Conservation (phyloP, 2,797 vertebrate genomes). For the Rousettus madagascariensis region DNA sequence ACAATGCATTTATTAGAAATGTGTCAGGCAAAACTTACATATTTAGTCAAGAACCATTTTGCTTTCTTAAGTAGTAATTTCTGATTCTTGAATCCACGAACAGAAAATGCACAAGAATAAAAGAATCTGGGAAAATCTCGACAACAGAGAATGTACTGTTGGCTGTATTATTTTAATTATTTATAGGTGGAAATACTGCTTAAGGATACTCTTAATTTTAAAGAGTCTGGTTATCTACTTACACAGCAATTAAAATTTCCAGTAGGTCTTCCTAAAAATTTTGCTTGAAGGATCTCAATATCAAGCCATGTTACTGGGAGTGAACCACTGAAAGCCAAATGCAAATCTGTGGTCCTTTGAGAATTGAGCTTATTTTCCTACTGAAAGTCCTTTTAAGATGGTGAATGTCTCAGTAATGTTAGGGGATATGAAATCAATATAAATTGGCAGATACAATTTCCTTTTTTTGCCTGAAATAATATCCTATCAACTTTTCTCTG, state of each 20-base stretch:
- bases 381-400: slow-evolving; percentile 7
- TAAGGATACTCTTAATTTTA: not conserved
- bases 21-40: not conserved
- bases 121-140: not conserved
- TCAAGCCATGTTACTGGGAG: not conserved
- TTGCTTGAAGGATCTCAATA: not conserved
- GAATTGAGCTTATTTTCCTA: slow-evolving; percentile 11
- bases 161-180: not conserved
- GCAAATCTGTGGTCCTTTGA: slow-evolving; percentile 1
- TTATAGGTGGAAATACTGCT: not conserved
- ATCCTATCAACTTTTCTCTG: not conserved
- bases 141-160: not conserved
- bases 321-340: not conserved
- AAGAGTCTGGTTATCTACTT: not conserved
- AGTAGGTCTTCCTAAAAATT: not conserved
- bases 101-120: not conserved
- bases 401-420: not conserved
- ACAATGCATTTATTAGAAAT: not conserved
- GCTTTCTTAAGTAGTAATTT: not conserved
- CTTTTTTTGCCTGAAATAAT: not conserved
- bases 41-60: not conserved
- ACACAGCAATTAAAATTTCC: not conserved
- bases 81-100: not conserved
- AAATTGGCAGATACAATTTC: not conserved
- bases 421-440: not conserved